Evolutionary conservation across 1,140 invertebrate species (phyloP).

Genomic region (Heterodera schachtii): DNA sequence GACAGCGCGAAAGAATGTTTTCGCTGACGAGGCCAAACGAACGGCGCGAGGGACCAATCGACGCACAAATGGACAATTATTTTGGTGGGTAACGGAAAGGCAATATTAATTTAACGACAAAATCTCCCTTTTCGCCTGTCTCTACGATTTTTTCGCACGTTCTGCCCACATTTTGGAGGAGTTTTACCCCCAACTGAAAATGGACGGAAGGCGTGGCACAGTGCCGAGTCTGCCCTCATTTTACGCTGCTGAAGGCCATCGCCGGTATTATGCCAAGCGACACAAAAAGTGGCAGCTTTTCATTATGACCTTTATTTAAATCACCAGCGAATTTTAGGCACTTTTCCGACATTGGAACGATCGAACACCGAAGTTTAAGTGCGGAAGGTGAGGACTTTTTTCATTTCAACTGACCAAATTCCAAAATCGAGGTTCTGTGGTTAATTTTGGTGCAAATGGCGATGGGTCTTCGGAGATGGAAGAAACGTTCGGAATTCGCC

Average conservation of each 20-base stretch:
- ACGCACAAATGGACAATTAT: neutral
- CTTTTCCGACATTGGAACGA: neutral
- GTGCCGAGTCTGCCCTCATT: neutral
- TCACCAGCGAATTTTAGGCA: neutral
- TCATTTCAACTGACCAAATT: neutral
- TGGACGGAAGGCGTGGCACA: neutral
- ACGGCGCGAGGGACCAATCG: neutral
- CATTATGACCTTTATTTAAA: neutral
- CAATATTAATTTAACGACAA: neutral
- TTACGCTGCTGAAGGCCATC: neutral
- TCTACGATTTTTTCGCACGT: neutral
- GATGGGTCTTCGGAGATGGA: neutral
- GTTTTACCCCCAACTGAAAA: neutral
- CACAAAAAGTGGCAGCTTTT: neutral
- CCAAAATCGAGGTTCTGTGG: neutral
- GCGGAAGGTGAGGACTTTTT: neutral
- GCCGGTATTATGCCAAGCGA: neutral
- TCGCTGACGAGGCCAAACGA: neutral
- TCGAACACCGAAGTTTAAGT: neutral
- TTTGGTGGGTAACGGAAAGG: neutral
- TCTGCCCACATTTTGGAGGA: constrained; percentile 2
- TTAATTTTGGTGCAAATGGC: neutral
- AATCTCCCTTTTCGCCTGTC: neutral
- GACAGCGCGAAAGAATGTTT: neutral
- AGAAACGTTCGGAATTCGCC: neutral